Evolutionary conservation across 1,140 invertebrate species (phyloP).

Genomic region (Drosophila malerkotliana): DNA sequence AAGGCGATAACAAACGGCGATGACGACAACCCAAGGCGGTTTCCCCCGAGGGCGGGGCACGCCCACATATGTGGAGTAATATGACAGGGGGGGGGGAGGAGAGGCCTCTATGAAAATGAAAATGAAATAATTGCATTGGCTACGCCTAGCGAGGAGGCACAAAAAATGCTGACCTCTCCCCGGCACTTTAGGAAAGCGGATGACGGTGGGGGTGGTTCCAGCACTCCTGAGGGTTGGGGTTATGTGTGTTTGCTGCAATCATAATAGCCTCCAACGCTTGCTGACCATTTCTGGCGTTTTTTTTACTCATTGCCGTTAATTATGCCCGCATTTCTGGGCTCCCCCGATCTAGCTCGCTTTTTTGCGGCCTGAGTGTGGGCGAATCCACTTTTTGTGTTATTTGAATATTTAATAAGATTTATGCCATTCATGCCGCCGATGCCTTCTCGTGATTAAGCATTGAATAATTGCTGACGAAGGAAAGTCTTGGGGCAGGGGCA

Average conservation of each 20-base stretch:
- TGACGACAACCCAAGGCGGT: conserved; percentile 56
- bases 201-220: not conserved
- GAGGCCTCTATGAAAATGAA: conserved; percentile 54
- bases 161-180: conserved; percentile 26
- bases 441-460: conserved; percentile 38
- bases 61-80: conserved; percentile 29
- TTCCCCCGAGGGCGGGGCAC: conserved; percentile 41
- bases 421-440: conserved; percentile 47
- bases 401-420: conserved; percentile 74
- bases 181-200: not conserved
- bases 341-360: not conserved
- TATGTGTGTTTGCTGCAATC: conserved; percentile 23
- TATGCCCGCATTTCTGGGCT: conserved; percentile 72
- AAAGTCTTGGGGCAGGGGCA: not conserved
- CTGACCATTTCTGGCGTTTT: conserved; percentile 36
- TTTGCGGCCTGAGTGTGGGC: conserved; percentile 1
- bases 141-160: conserved; percentile 53
- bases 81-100: not conserved
- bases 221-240: not conserved
- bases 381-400: conserved; percentile 38
- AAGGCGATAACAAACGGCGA: conserved; percentile 37
- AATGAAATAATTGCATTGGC: conserved; percentile 78
- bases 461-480: conserved; percentile 47
- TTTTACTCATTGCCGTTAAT: conserved; percentile 62
- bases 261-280: conserved; percentile 28